Conservation (phyloP, 2,888 invertebrate genomes). For the Cheilosia variabilis region DNA sequence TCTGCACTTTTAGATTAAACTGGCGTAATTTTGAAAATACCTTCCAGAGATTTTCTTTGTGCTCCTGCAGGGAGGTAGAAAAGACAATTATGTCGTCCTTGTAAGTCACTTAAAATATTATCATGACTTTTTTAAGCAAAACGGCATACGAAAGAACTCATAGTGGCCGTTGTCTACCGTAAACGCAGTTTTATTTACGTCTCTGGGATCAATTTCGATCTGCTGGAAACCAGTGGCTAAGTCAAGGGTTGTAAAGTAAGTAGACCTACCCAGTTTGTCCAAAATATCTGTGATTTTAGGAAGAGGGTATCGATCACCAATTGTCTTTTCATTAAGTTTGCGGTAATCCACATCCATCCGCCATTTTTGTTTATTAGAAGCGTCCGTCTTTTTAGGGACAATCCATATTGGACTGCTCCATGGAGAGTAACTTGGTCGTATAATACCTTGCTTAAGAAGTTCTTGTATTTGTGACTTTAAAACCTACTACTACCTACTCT, state of each 20-base stretch:
- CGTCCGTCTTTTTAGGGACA: slow-evolving; percentile 14
- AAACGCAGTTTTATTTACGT: slow-evolving; percentile 17
- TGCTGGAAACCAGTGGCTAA: not conserved
- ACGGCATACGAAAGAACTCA: slow-evolving; percentile 9
- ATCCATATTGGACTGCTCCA: slow-evolving; percentile 31
- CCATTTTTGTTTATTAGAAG: slow-evolving; percentile 9
- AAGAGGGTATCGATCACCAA: not conserved
- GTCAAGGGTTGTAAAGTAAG: not conserved
- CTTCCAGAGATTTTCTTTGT: slow-evolving; percentile 5
- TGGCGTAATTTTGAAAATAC: slow-evolving; percentile 4
- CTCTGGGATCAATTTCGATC: slow-evolving; percentile 4
- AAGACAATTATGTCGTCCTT: not conserved
- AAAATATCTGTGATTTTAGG: slow-evolving; percentile 2
- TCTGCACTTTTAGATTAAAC: slow-evolving; percentile 13
- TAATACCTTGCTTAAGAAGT: slow-evolving; percentile 22
- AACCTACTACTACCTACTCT: slow-evolving; percentile 3
- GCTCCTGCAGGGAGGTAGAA: not conserved
- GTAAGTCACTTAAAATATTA: too few species aligned
- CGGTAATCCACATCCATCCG: slow-evolving; percentile 14
- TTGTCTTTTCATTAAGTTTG: slow-evolving; percentile 5
- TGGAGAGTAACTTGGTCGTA: slow-evolving; percentile 21
- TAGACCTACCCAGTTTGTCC: not conserved
- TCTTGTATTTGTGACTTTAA: slow-evolving; percentile 11
- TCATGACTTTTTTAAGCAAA: slow-evolving; percentile 4
- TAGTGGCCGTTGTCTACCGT: slow-evolving; percentile 4